These are phyloP conservation scores for Antheraea pernyi DNA, from an alignment of 1,140 invertebrate genomes.

Conservation along the genomic window DNA sequence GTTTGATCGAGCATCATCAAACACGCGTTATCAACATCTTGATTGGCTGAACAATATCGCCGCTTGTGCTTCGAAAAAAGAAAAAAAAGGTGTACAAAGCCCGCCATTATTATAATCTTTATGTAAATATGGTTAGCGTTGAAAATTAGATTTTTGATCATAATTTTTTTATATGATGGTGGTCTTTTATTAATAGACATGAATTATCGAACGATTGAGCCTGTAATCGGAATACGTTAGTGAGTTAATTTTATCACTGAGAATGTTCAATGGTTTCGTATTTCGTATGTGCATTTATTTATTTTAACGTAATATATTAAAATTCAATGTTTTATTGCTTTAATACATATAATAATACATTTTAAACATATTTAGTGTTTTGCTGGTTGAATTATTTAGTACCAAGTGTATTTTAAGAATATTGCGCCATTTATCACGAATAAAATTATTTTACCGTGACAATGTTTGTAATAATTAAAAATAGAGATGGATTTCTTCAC, in stretches of 20 bases:
- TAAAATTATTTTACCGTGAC: too few species aligned
- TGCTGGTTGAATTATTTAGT: too few species aligned
- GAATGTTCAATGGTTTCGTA: too few species aligned
- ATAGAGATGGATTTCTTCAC: too few species aligned
- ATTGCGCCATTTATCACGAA: too few species aligned
- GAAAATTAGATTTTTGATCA: not conserved
- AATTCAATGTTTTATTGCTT: too few species aligned
- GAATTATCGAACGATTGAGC: not conserved
- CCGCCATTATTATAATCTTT: slow-evolving; percentile 2
- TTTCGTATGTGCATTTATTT: too few species aligned
- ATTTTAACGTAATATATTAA: too few species aligned
- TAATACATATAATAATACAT: too few species aligned
- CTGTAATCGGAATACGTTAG: not conserved
- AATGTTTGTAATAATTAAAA: too few species aligned
- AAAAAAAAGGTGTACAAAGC: not conserved
- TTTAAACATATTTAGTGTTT: too few species aligned
- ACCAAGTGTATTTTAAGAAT: too few species aligned
- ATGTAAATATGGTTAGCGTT: not conserved
- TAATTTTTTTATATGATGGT: not conserved
- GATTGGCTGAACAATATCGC: slow-evolving; percentile 35
- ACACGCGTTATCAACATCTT: slow-evolving; percentile 35
- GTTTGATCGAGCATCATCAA: slow-evolving; percentile 24
- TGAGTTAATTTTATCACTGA: not conserved
- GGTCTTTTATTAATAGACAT: not conserved
- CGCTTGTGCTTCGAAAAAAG: slow-evolving; percentile 13